phyloP scores from a whole-genome alignment of 2,888 invertebrate genomes.

The Zonitis immaculata region DNA sequence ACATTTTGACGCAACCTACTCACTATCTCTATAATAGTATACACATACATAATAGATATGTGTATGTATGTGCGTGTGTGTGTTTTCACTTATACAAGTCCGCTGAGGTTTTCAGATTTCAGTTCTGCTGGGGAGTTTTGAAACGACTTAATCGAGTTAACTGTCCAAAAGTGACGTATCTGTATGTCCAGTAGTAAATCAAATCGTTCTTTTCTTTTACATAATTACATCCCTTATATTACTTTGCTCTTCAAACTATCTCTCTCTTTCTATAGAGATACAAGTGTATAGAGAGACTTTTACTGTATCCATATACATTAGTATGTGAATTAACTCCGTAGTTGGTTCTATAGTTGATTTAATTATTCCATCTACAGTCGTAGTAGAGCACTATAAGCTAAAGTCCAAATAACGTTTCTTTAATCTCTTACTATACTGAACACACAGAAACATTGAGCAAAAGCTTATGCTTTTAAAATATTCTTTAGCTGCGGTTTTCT shows the following conservation, averaged over 20 bases:
- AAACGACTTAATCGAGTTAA: constrained; percentile 37
- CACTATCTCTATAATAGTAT: neutral
- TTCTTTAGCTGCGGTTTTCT: no score
- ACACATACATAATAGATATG: no score
- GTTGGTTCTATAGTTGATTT: constrained; percentile 45
- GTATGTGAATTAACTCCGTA: constrained; percentile 43
- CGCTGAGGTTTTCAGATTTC: constrained; percentile 38
- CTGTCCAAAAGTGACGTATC: constrained; percentile 32
- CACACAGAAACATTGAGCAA: constrained; percentile 34
- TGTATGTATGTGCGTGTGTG: neutral
- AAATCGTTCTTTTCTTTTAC: constrained; percentile 46
- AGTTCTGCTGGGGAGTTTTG: constrained; percentile 24
- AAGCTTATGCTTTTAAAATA: no score
- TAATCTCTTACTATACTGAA: constrained; percentile 43
- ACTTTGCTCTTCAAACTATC: constrained; percentile 40
- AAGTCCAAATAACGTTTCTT: constrained; percentile 48
- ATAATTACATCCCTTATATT: constrained; percentile 42
- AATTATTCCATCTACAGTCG: constrained; percentile 46
- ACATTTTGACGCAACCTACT: neutral
- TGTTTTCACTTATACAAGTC: constrained; percentile 34
- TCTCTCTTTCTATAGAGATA: no score
- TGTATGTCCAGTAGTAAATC: constrained; percentile 36
- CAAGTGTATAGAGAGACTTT: no score
- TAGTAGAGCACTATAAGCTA: constrained; percentile 44
- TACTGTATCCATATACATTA: neutral